Percentiles rank a stretch among this genome's conserved stretches.
Evolutionary conservation across 2,888 invertebrate genomes (phyloP).

Genomic region (Synanthedon andrenaeformis): DNA sequence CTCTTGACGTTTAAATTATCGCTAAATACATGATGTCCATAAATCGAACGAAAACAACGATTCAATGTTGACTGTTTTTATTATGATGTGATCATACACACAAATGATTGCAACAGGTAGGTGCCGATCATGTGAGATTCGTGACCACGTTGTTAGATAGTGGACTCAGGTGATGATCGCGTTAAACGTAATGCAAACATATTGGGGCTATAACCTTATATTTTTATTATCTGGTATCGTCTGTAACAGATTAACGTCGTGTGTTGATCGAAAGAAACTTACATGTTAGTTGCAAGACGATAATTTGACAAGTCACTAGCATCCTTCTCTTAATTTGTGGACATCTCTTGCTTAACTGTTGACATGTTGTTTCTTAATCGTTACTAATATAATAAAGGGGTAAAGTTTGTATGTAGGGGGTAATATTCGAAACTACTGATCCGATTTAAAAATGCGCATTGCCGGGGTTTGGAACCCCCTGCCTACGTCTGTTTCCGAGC

Average conservation of each 20-base stretch:
- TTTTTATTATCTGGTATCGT: slow-evolving; percentile 15
- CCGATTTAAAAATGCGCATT: too few species aligned
- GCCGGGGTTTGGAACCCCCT: too few species aligned
- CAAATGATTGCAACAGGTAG: not conserved
- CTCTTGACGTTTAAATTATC: too few species aligned
- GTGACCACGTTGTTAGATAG: slow-evolving; percentile 17
- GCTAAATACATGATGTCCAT: not conserved
- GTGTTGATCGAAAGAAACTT: slow-evolving; percentile 8
- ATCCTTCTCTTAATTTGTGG: too few species aligned
- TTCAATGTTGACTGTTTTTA: not conserved
- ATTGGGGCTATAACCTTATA: slow-evolving; percentile 10
- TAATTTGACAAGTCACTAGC: too few species aligned
- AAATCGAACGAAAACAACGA: not conserved
- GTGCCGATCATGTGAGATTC: slow-evolving; percentile 9
- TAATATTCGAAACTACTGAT: too few species aligned
- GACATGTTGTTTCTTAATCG: too few species aligned
- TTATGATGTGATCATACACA: not conserved
- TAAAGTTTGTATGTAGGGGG: too few species aligned
- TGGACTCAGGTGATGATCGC: slow-evolving; percentile 7
- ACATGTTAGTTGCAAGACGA: not conserved
- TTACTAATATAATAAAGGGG: too few species aligned
- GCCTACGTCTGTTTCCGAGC: too few species aligned
- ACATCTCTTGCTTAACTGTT: too few species aligned
- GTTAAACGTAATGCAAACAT: slow-evolving; percentile 16
- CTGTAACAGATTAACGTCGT: slow-evolving; percentile 26